Evolutionary conservation across 64 coral and sea anemone genomes (phyloP).

Genomic region (Astreopora myriophthalma): DNA sequence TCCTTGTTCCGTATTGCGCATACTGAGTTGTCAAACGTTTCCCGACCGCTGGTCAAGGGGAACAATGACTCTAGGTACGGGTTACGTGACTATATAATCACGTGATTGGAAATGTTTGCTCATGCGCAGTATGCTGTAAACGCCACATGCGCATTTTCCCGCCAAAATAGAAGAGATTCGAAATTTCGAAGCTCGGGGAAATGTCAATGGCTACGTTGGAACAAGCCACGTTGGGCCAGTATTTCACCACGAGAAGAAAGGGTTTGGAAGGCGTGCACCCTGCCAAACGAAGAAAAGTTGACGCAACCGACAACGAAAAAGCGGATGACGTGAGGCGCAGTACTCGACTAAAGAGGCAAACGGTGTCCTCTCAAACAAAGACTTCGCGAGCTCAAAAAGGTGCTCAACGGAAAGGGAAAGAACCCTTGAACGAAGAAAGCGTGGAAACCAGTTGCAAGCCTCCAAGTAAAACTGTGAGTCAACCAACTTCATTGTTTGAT

Average conservation of each 20-base stretch:
- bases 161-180: conserved; percentile 67
- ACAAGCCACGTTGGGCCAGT: conserved; percentile 82
- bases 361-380: neutral
- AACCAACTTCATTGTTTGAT: conserved; percentile 79
- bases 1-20: too few species aligned
- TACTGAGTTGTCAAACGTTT: too few species aligned
- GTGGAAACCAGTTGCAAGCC: neutral
- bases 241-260: conserved; percentile 72
- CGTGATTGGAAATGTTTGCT: neutral
- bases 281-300: conserved; percentile 89
- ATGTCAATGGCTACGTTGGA: conserved; percentile 55
- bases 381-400: neutral
- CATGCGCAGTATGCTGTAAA: conserved; percentile 62
- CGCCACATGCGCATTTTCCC: conserved; percentile 73
- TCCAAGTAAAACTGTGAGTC: neutral
- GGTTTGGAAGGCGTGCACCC: conserved; percentile 83
- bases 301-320: conserved; percentile 35
- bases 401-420: neutral
- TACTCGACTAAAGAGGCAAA: neutral
- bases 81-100: too few species aligned
- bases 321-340: neutral
- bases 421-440: conserved; percentile 43
- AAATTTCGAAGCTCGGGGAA: neutral
- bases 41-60: too few species aligned
- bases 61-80: too few species aligned